A percentile compares a stretch with the other conserved stretches of the same genome.
Evolutionary conservation across 2,888 invertebrate genomes (phyloP).

Genomic region (Xestobium rufovillosum): DNA sequence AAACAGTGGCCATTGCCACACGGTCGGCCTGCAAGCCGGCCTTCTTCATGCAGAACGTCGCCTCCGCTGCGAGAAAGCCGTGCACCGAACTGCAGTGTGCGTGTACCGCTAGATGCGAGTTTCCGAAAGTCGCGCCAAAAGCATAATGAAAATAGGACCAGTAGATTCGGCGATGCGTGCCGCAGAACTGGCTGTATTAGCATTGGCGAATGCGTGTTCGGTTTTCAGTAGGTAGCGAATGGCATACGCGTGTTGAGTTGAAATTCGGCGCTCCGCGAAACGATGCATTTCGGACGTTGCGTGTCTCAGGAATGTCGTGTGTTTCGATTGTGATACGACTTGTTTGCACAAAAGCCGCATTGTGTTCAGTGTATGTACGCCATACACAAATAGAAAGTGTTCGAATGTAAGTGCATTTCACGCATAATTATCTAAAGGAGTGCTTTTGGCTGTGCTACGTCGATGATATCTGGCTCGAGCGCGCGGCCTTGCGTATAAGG

Average conservation of each 20-base stretch:
- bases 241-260: not conserved
- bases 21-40: not conserved
- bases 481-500: slow-evolving; percentile 30
- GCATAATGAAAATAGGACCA: slow-evolving; percentile 14
- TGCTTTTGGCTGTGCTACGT: too few relatives aligned
- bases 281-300: not conserved
- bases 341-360: too few relatives aligned
- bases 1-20: slow-evolving; percentile 13
- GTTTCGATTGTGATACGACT: too few relatives aligned
- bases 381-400: too few relatives aligned
- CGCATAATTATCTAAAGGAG: too few relatives aligned
- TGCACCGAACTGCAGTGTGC: slow-evolving; percentile 17
- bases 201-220: slow-evolving; percentile 2
- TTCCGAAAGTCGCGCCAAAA: slow-evolving; percentile 24
- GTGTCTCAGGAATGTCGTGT: too few relatives aligned
- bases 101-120: slow-evolving; percentile 28
- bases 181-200: not conserved
- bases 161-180: slow-evolving; percentile 2
- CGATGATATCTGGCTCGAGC: slow-evolving; percentile 14
- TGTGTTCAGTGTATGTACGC: too few relatives aligned
- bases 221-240: not conserved
- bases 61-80: slow-evolving; percentile 18
- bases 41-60: slow-evolving; percentile 10
- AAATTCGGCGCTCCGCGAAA: too few relatives aligned
- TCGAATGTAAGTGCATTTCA: too few relatives aligned